Evolutionary conservation across 1,140 invertebrate genomes (phyloP).

Genomic region (Brachionus koreanus): DNA sequence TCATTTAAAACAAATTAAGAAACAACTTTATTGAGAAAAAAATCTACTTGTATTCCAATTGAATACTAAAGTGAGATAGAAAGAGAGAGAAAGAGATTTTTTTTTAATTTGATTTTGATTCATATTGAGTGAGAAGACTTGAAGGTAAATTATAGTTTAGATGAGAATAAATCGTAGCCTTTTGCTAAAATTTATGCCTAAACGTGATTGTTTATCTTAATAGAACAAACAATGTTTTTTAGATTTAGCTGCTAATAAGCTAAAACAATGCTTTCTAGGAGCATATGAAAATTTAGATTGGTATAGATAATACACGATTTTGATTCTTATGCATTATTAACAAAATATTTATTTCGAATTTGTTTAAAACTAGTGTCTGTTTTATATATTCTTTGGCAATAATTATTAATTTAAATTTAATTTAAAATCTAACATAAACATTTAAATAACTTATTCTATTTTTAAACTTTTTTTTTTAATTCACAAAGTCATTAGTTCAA

Average conservation of each 20-base stretch:
- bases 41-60: background rate
- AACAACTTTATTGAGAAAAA: background rate
- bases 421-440: background rate
- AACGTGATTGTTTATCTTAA: background rate
- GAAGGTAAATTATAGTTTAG: background rate
- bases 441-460: background rate
- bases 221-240: constrained; percentile 9
- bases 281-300: background rate
- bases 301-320: background rate
- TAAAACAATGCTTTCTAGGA: background rate
- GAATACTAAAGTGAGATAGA: background rate
- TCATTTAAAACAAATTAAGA: too few relatives aligned
- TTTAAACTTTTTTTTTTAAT: too few relatives aligned
- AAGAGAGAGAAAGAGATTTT: background rate
- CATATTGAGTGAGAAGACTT: background rate
- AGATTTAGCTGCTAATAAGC: background rate
- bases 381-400: background rate
- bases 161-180: background rate
- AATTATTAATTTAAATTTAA: background rate
- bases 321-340: background rate
- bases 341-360: background rate
- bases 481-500: background rate
- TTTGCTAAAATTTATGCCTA: background rate
- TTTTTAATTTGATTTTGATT: background rate
- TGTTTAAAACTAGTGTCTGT: background rate